A percentile compares a stretch with the other conserved stretches of the same genome.
phyloP scores from a whole-genome alignment of 2,113 vertebrate genomes.

The Rhegmatorhina hoffmannsi region DNA sequence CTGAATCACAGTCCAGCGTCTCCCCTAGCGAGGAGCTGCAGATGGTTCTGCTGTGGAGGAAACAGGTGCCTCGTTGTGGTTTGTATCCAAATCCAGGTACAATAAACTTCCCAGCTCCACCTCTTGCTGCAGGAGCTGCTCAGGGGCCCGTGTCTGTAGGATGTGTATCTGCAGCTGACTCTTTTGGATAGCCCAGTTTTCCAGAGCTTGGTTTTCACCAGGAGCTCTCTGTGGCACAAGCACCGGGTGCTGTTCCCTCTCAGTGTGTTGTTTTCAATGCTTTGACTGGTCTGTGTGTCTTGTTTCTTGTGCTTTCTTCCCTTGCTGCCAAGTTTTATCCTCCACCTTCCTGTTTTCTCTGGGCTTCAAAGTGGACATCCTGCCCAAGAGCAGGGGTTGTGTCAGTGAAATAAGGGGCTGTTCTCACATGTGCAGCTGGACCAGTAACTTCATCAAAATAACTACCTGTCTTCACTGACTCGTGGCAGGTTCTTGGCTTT shows the following conservation, averaged over 20 bases:
- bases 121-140: background rate
- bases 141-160: rapidly evolving
- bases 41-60: background rate
- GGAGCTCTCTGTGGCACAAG: background rate
- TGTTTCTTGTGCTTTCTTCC: background rate
- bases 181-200: background rate
- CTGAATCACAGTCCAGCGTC: background rate
- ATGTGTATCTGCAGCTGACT: background rate
- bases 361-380: background rate
- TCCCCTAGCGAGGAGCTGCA: background rate
- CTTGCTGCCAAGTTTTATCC: background rate
- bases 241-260: background rate
- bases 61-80: background rate
- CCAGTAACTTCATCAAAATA: background rate
- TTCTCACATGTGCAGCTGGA: background rate
- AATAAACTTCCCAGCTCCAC: background rate
- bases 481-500: background rate
- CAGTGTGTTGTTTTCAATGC: background rate
- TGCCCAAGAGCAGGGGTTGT: background rate
- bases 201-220: background rate
- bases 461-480: background rate
- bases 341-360: background rate
- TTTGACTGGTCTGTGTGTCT: background rate
- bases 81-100: background rate
- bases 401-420: background rate